These are phyloP conservation scores for Brassicogethes aeneus DNA, from an alignment of 2,888 invertebrate genomes.

Conservation along the genomic window DNA sequence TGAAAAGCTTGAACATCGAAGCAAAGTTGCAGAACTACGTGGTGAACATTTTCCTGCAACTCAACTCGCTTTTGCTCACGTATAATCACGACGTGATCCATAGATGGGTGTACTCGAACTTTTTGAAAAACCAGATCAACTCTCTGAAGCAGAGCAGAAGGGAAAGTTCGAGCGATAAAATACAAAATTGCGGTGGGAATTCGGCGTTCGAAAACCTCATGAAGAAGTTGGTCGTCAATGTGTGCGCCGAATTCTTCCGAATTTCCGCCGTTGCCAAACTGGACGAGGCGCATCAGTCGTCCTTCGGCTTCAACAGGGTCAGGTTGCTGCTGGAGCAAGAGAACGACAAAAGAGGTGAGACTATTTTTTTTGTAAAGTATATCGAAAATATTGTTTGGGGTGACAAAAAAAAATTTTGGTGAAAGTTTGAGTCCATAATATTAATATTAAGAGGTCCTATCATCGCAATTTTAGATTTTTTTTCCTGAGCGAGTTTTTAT, in stretches of 20 bases:
- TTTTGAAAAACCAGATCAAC: constrained; percentile 38
- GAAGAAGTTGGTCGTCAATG: constrained; percentile 52
- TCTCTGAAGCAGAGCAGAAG: constrained; percentile 3
- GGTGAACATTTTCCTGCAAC: constrained; percentile 55
- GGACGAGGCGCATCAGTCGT: constrained; percentile 42
- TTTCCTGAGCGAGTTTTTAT: no score
- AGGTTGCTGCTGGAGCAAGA: constrained; percentile 50
- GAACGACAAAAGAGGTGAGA: constrained; percentile 41
- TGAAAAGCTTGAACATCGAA: constrained; percentile 52
- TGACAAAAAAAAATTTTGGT: no score
- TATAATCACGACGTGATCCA: constrained; percentile 58
- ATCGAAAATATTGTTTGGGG: no score
- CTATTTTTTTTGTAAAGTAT: no score
- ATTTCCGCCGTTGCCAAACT: constrained; percentile 48
- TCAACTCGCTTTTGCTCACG: constrained; percentile 59
- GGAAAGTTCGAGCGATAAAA: not conserved
- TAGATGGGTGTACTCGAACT: constrained; percentile 48
- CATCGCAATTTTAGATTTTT: no score
- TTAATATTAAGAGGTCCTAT: no score
- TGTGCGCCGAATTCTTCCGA: constrained; percentile 58
- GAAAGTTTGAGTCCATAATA: no score
- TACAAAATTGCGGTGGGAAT: constrained; percentile 8
- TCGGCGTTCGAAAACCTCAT: constrained; percentile 42
- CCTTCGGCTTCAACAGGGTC: constrained; percentile 51
- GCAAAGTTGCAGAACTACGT: constrained; percentile 60